Conservation (phyloP, 2,888 invertebrate genomes). For the Cephalotes varians region DNA sequence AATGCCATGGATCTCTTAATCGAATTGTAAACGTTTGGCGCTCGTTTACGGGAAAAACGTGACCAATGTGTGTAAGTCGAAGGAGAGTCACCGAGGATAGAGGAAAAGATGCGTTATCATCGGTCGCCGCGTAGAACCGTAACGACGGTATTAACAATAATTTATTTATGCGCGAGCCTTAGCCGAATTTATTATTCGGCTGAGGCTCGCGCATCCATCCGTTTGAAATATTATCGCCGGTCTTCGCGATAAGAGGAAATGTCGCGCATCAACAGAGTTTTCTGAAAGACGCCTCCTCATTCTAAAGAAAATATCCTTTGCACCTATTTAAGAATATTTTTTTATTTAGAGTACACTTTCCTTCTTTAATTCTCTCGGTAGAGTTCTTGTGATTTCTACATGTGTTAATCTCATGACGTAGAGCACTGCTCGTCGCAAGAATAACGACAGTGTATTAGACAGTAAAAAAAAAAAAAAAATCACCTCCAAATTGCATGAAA, state of each 20-base stretch:
- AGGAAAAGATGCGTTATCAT: not conserved
- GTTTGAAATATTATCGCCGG: slow-evolving; percentile 9
- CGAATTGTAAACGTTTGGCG: slow-evolving; percentile 44
- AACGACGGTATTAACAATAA: slow-evolving; percentile 35
- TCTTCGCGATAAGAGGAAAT: not conserved
- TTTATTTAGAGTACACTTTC: not conserved
- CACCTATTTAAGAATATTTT: not conserved
- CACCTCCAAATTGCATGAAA: not conserved
- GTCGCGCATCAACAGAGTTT: not conserved
- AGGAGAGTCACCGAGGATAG: not conserved
- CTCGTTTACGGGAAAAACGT: slow-evolving; percentile 42
- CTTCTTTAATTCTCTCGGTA: not conserved
- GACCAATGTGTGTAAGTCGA: not conserved
- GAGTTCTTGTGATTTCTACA: not conserved
- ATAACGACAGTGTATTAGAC: not conserved
- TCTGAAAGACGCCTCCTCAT: not conserved
- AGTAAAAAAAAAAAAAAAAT: not conserved
- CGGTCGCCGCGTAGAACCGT: slow-evolving; percentile 5
- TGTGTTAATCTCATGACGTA: too few species aligned
- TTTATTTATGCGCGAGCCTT: too few species aligned
- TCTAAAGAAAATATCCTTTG: not conserved
- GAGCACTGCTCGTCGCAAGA: not conserved
- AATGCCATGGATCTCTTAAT: slow-evolving; percentile 18
- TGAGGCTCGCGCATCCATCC: not conserved
- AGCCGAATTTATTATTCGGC: slow-evolving; percentile 38